A percentile compares a stretch with the other conserved stretches of the same genome.
Conservation (phyloP, 2,797 vertebrate genomes). For the Poeciliopsis paucimaculata region DNA sequence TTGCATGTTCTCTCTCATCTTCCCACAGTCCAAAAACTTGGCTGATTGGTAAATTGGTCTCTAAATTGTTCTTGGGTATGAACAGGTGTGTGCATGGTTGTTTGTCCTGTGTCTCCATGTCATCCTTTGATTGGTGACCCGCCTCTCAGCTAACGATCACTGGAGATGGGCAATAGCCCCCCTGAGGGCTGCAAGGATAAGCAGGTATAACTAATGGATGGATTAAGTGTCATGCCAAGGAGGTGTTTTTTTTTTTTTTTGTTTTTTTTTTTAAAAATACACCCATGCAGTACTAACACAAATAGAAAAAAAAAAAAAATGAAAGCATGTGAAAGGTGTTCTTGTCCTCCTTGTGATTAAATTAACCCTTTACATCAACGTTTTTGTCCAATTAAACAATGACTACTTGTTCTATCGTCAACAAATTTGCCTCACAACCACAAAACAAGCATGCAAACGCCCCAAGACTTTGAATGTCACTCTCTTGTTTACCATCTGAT, state of each 20-base stretch:
- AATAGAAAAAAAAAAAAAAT: slow-evolving; percentile 1
- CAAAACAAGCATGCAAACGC: background rate
- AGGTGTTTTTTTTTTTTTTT: background rate
- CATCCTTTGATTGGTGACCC: background rate
- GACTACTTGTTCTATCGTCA: slow-evolving; percentile 12
- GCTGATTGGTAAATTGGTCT: background rate
- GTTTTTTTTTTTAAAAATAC: too few relatives aligned
- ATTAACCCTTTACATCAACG: slow-evolving; percentile 30
- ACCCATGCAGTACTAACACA: background rate
- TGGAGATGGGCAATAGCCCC: background rate
- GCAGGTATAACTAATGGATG: background rate
- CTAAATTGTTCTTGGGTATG: background rate
- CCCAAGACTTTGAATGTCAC: background rate
- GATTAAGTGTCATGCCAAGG: background rate
- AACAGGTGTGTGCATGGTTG: background rate
- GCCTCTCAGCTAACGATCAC: background rate
- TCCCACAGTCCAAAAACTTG: background rate
- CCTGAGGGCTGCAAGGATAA: background rate
- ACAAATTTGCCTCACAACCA: background rate
- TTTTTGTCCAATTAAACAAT: slow-evolving; percentile 24
- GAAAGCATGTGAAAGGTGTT: slow-evolving; percentile 35
- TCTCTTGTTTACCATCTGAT: slow-evolving; percentile 17
- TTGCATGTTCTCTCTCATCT: background rate
- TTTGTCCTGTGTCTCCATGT: background rate
- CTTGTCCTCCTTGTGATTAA: slow-evolving; percentile 25